Conservation (phyloP, 2,797 vertebrate species). For the Molossus alvarezi region DNA sequence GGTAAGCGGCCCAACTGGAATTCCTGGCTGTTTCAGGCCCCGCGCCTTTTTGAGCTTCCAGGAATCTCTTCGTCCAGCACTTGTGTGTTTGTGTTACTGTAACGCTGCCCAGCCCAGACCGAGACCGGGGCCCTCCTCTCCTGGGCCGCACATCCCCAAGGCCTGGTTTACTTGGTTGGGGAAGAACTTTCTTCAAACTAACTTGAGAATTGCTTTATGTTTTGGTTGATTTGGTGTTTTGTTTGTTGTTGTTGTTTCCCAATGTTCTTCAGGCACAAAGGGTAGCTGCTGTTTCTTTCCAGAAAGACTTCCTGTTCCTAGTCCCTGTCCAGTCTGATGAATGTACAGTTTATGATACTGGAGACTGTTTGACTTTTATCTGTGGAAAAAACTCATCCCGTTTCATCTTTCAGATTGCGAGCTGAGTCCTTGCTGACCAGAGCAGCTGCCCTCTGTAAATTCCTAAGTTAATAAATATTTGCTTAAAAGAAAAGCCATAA, state of each 20-base stretch:
- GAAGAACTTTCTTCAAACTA: neutral
- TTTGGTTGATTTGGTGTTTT: neutral
- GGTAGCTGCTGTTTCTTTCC: constrained; percentile 25
- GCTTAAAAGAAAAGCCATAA: constrained; percentile 60
- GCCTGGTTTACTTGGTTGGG: neutral
- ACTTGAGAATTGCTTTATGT: constrained; percentile 20
- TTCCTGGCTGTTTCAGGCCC: accelerated
- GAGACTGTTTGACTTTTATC: constrained; percentile 39
- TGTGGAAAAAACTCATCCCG: neutral
- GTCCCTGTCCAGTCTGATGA: neutral
- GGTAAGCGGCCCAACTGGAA: accelerated
- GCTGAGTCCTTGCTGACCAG: neutral
- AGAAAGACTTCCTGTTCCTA: constrained; percentile 46
- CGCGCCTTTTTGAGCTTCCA: neutral
- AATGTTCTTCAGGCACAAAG: neutral
- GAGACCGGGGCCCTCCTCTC: neutral
- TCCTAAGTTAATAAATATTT: constrained; percentile 67
- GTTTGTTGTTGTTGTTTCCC: neutral
- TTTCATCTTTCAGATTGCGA: constrained; percentile 32
- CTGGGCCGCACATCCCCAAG: neutral
- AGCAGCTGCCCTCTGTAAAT: neutral
- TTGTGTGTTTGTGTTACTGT: neutral
- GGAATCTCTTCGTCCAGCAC: neutral
- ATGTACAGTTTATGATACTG: constrained; percentile 46
- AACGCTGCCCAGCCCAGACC: neutral